Percentiles rank a stretch among this genome's conserved stretches.
These are phyloP conservation scores for Herpailurus yagouaroundi DNA, from an alignment of 2,113 vertebrate species.

Conservation along the genomic window DNA sequence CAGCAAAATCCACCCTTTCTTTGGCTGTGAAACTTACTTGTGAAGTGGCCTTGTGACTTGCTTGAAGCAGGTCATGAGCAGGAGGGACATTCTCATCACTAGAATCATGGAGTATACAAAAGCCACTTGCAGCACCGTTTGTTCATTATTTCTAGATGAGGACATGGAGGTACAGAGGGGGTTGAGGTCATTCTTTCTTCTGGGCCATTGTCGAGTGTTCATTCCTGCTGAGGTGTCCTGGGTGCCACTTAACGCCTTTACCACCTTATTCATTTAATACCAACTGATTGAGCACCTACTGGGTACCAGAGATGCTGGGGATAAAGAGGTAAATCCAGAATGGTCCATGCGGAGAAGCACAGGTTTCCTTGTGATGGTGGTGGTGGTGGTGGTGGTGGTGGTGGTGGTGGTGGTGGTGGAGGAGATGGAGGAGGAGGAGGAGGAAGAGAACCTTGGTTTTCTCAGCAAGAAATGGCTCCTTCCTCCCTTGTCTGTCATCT, in stretches of 20 bases:
- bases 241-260: neutral
- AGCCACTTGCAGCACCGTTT: neutral
- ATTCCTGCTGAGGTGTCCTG: neutral
- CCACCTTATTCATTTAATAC: neutral
- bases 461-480: neutral
- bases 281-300: neutral
- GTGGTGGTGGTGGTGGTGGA: neutral
- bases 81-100: neutral
- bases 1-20: neutral
- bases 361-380: neutral
- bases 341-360: neutral
- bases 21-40: neutral
- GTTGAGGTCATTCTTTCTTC: neutral
- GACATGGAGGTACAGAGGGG: neutral
- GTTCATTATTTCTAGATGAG: neutral
- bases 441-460: neutral
- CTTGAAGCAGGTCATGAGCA: neutral
- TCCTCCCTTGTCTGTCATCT: neutral
- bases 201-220: neutral
- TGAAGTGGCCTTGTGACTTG: neutral
- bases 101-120: neutral
- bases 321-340: neutral
- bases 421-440: neutral
- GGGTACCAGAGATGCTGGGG: neutral
- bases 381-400: accelerated